A percentile compares a stretch with the other conserved stretches of the same genome.
These are phyloP conservation scores for Podotricha telesiphe DNA, from an alignment of 2,888 invertebrate genomes.

Conservation along the genomic window DNA sequence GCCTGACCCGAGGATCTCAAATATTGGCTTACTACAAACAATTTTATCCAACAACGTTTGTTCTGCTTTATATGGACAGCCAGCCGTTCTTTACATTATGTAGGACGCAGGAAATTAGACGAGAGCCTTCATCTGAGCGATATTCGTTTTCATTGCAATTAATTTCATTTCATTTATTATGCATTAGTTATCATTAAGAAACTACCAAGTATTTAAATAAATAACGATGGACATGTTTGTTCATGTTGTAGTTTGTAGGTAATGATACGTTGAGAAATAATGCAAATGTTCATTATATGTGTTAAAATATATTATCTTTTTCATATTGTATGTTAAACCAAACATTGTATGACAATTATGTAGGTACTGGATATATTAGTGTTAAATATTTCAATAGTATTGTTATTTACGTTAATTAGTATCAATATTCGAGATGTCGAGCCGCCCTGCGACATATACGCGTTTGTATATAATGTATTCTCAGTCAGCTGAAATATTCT, in stretches of 20 bases:
- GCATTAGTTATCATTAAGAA: conserved; percentile 15
- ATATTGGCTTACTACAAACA: conserved; percentile 76
- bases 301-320: neutral
- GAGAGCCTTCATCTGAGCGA: conserved; percentile 21
- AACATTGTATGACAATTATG: neutral
- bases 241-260: conserved; percentile 3
- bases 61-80: conserved; percentile 61
- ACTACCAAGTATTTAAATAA: conserved; percentile 1
- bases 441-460: too few relatives aligned
- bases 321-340: neutral
- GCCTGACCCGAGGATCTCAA: conserved; percentile 77
- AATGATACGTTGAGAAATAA: conserved; percentile 9
- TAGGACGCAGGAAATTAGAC: conserved; percentile 36
- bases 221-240: conserved; percentile 11
- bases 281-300: neutral
- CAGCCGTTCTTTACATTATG: conserved; percentile 39
- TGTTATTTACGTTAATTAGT: neutral
- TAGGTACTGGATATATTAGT: too few relatives aligned
- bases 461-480: too few relatives aligned
- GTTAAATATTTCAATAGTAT: neutral
- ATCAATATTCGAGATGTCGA: neutral
- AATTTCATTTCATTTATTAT: conserved; percentile 26
- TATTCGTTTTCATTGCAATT: conserved; percentile 22
- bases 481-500: too few relatives aligned
- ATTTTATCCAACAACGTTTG: conserved; percentile 74